Base-by-base conservation (phyloP, 1,140 invertebrate species). In the Drosophila punjabiensis region DNA sequence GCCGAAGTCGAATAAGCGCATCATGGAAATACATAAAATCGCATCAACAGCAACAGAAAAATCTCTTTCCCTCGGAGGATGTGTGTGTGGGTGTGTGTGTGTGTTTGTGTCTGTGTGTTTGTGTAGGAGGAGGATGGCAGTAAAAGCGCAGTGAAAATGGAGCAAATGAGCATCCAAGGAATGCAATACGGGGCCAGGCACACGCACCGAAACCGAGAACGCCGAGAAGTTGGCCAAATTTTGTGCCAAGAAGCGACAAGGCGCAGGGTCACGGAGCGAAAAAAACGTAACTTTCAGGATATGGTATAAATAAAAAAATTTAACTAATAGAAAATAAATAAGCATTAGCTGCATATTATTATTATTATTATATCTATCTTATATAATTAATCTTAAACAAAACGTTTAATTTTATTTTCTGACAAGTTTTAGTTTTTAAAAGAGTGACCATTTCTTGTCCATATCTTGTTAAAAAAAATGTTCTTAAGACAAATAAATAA, bases 1-100 rank as follows among this genome's bases (percentile, higher is more conserved):
- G 59, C 84, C 81, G 65, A 78, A 88, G 84, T 84, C 85, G 84
- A 81, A 89, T 88, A 88, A 88, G 84, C 84, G 84, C 84, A 88
- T 88, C 84, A 88, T 81, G 84, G 84, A 75, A 89, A 88, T 87
- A 84, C 84, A 88, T 88, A 89, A 89, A 88, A 89, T 88, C 85
- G 85, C 84, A 88, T 81, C 84, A 88, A 81, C 81, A 79, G 64
- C 70, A 61, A 76, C 70, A 69, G 35, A 64, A 66, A 76, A 76
- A 76, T 56, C 33, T 39, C 43, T 35, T 47, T 48, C 24, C 28
- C 39, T 37, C 47, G 10, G 1, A 11, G 32, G 5, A 13, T 10
- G 33, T n/a, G 55, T 30, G 39, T 13, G 20, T 33, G 61, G n/a
- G n/a, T 0, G 16, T 14, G 48, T 33, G n/a, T 4, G 35, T 32